Evolutionary conservation across 2,113 vertebrate species (phyloP).

Genomic region (Pollimyrus isidori): DNA sequence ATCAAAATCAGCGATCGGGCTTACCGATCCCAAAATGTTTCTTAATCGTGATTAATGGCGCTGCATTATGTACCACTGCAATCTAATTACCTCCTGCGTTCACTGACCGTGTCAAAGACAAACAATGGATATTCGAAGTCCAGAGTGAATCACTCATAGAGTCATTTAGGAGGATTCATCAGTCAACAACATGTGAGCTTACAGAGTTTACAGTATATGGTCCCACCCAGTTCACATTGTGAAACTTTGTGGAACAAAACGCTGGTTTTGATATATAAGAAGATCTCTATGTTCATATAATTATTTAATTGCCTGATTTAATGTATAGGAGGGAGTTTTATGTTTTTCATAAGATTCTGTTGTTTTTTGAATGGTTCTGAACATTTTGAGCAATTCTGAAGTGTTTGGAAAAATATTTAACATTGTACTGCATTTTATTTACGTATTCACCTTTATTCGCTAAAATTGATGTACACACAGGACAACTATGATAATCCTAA

Average conservation of each 20-base stretch:
- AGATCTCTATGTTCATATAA: background rate
- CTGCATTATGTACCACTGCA: background rate
- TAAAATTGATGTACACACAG: background rate
- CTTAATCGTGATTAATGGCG: background rate
- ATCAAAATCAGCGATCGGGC: background rate
- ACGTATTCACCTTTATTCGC: background rate
- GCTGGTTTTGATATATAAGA: background rate
- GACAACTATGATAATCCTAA: background rate
- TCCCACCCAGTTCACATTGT: background rate
- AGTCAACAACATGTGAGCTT: slow-evolving; percentile 4
- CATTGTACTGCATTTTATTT: background rate
- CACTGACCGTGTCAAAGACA: background rate
- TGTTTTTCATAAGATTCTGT: background rate
- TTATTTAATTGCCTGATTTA: background rate
- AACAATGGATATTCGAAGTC: background rate
- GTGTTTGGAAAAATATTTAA: background rate
- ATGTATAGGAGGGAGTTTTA: background rate
- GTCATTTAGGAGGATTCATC: background rate
- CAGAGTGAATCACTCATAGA: background rate
- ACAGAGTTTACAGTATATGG: background rate
- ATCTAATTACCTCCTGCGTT: background rate
- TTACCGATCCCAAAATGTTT: background rate
- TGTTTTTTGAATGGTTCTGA: background rate
- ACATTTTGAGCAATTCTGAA: background rate
- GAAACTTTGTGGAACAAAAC: background rate